phyloP scores from a whole-genome alignment of 2,888 invertebrate genomes.

The Scaptomyza parva region DNA sequence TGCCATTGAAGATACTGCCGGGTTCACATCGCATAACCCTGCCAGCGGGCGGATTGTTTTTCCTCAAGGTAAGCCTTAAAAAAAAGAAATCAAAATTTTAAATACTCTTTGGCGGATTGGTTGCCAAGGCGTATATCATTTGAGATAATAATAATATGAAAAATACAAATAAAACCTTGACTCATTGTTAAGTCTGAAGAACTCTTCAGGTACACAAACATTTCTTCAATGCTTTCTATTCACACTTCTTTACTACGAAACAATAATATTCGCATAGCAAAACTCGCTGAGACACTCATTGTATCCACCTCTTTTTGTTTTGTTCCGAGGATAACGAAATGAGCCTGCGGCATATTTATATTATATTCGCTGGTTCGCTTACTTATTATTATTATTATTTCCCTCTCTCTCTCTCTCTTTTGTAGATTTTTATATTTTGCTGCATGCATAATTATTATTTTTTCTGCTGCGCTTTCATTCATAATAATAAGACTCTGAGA shows the following conservation, averaged over 20 bases:
- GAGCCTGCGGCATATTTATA: slow-evolving; percentile 62
- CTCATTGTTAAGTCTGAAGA: slow-evolving; percentile 1
- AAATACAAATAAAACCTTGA: neutral
- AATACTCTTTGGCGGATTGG: too few relatives aligned
- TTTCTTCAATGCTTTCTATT: slow-evolving; percentile 4
- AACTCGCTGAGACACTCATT: slow-evolving; percentile 23
- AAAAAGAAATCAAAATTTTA: too few relatives aligned
- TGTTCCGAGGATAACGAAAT: slow-evolving; percentile 38
- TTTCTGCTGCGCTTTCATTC: slow-evolving; percentile 59
- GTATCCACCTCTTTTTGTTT: slow-evolving; percentile 11
- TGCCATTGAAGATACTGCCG: slow-evolving; percentile 87
- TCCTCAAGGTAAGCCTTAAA: slow-evolving; percentile 88
- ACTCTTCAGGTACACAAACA: neutral
- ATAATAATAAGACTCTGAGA: slow-evolving; percentile 40
- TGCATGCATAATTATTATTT: slow-evolving; percentile 72
- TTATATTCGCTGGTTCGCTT: slow-evolving; percentile 53
- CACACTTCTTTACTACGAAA: slow-evolving; percentile 15
- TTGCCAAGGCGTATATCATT: too few relatives aligned
- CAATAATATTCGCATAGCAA: slow-evolving; percentile 12
- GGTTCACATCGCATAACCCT: slow-evolving; percentile 89
- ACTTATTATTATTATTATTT: slow-evolving; percentile 31
- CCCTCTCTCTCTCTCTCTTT: slow-evolving; percentile 5
- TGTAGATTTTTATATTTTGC: slow-evolving; percentile 36
- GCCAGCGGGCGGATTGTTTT: slow-evolving; percentile 93
- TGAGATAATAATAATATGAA: neutral